Evolutionary conservation across 2,888 invertebrate species (phyloP).

Genomic region (Agrotis exclamationis): DNA sequence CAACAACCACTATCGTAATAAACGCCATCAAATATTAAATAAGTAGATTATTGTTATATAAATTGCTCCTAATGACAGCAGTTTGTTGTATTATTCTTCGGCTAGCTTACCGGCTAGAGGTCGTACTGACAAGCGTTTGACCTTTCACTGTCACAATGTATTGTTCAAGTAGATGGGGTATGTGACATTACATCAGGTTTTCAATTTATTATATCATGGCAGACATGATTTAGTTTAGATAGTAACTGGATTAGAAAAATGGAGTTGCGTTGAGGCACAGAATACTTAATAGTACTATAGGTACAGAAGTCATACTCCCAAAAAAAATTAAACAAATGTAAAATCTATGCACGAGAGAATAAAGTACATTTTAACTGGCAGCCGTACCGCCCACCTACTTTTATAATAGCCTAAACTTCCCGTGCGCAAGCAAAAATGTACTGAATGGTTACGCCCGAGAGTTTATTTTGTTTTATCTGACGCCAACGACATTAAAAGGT

Average conservation of each 20-base stretch:
- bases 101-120: constrained; percentile 32
- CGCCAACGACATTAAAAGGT: no score
- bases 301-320: no score
- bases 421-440: no score
- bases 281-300: no score
- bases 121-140: constrained; percentile 26
- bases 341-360: no score
- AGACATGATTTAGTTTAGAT: neutral
- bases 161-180: constrained; percentile 11
- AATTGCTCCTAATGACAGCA: constrained; percentile 21
- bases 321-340: no score
- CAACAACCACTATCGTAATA: neutral
- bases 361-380: no score
- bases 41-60: constrained; percentile 2
- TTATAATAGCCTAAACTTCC: no score
- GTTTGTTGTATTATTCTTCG: constrained; percentile 35
- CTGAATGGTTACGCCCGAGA: no score
- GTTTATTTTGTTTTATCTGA: no score
- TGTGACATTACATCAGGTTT: constrained; percentile 16
- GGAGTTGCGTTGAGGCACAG: neutral
- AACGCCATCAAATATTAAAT: neutral
- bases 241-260: neutral
- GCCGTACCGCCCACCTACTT: no score
- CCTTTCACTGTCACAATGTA: constrained; percentile 34
- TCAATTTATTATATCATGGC: neutral